Evolutionary conservation across 2,113 vertebrate genomes (phyloP), one percentile per base, ranked within the genome.

Genomic region (Microcebus lehilahytsara): DNA sequence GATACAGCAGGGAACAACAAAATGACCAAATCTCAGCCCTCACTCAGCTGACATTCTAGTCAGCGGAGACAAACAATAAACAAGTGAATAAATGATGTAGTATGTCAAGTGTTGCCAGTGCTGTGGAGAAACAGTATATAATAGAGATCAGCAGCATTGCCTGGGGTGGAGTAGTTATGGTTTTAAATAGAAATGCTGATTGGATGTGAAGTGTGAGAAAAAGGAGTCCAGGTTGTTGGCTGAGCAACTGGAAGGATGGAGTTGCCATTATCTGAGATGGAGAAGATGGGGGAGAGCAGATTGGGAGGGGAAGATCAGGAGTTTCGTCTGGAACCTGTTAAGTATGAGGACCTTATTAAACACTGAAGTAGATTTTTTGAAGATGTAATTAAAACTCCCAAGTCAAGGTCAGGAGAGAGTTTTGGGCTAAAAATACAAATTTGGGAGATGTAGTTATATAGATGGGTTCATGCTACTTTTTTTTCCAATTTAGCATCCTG

Each of bases 121-220:
- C 30, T 89, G n/a, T 25, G 60, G 87, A 79, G 37, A 95, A 85
- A 60, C n/a, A 91, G 27, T 23, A 60, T 27, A 60, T 78, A 71
- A 42, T 60, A 4, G 60, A 93, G 56, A 78, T 46, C 22, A n/a
- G 51, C 95, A 89, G 72, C 53, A 67, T 60, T 80, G 42, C 77
- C 27, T 77, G 8, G n/a, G 60, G 37, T 87, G 42, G 23, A 87
- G 60, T 42, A 53, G 42, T 64, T 86, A 32, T 32, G n/a, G 13
- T 95, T 95, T 92, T 81, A 89, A 95, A 53, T 56, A 87, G 53
- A 93, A 86, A 80, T 51, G 77, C 69, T 84, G 9, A 86, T 58
- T 53, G 37, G 53, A 89, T 89, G 10, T 95, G 49, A 30, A 34
- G 23, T 67, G 62, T 89, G n/a, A 85, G 71, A 72, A 20, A 95